Evolutionary conservation across 2,888 invertebrate genomes (phyloP), one percentile per base, ranked within the genome.

Genomic region (Chrysopilus asiliformis): DNA sequence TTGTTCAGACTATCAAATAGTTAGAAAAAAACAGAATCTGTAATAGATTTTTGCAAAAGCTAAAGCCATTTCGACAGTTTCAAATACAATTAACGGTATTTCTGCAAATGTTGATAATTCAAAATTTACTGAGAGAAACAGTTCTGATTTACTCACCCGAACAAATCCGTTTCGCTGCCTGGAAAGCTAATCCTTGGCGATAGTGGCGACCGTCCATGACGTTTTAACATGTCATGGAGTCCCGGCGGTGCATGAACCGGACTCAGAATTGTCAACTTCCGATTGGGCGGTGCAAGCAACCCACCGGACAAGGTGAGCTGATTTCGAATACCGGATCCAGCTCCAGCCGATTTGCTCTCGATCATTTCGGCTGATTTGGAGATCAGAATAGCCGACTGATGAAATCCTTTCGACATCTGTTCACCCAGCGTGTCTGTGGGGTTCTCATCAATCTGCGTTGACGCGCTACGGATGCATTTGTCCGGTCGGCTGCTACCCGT

Each of bases 221-320:
- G 51, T 39, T 57, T 62, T 4, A 63, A 46, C 50, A 61, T 52
- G 27, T 63, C 63, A 36, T 62, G 61, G 8, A 79, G 65, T 48
- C 83, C 83, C 2, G 71, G 68, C 43, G 71, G 68, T 4, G 69
- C 64, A 40, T 78, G 76, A 52, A 79, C 70, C 1, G 85, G 86
- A 47, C 85, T 85, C 40, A 86, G 64, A 40, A 86, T 86, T 26
- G 82, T 84, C 34, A 86, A 70, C 46, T 71, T 71, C 10, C 78
- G 59, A 48, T 58, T 63, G 5, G 63, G 63, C 14, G 63, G 63
- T 1, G 63, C 63, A 42, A 63, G 43, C 3, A 63, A 47, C 4
- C 60, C 61, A 5, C 62, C 63, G 9, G 61, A 61, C 32, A 63
- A 41, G 0, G 61, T 63, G 39, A 63, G 38, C 38, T 63, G 63